Evolutionary conservation across 1,140 invertebrate species (phyloP), one percentile per base, ranked within the genome.

Genomic region (Ooceraea biroi): DNA sequence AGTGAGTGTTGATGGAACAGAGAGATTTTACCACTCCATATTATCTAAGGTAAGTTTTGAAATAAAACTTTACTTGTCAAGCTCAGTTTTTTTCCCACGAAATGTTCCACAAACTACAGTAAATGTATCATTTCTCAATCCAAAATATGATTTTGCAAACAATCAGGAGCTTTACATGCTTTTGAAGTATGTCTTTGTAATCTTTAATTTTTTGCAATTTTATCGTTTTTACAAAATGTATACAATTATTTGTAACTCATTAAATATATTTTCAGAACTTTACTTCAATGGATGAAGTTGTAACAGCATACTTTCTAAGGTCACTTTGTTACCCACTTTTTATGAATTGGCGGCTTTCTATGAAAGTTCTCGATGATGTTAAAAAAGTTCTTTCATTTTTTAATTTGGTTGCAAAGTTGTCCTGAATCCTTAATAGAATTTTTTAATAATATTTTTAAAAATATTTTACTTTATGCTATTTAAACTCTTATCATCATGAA

Each of bases 331-430:
- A n/a, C n/a, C n/a, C n/a, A n/a, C n/a, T n/a, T n/a, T n/a, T n/a
- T n/a, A n/a, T n/a, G n/a, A n/a, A n/a, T 92, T 98, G 97, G 96
- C 94, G 97, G 48, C 93, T 99, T 3, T 96, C 96, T 57, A 71
- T 95, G 11, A 95, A 94, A 91, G 95, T 97, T 25, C 90, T 97
- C 3, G 92, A 96, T 80, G 97, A 97, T 93, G 94, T 96, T 12
- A 93, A 94, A 80, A 94, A 93, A 44, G 93, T 97, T 36, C 91
- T 97, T 17, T 94, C 93, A 98, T 94, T 98, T 98, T 92, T 96
- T 98, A 88, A 95, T 98, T 69, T 99, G 97, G 96, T 94, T 98
- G 52, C 98, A 98, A 94, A 95, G 96, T 91, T 91, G 95, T 27
- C 93, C 94, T 19, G 92, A 92, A 52, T 90, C 94, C 1, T 76